Conservation (phyloP, 30 jellyfish, hydroid and myxozoan species). For the Turritopsis dohrnii region DNA sequence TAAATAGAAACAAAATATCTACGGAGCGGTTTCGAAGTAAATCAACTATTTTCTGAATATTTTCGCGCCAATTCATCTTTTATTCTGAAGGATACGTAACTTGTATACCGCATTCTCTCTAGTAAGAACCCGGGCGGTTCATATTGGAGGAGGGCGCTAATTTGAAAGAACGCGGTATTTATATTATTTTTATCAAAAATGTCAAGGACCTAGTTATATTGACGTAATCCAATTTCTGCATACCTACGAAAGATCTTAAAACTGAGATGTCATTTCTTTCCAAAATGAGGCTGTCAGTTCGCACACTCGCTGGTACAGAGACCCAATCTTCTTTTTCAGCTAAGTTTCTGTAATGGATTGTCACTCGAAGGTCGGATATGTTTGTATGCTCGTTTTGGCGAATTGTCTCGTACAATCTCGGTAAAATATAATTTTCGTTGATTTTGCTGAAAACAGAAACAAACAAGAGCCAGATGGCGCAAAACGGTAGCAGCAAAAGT, state of each 20-base stretch:
- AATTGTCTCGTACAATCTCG: neutral
- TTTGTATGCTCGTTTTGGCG: neutral
- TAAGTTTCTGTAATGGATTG: neutral
- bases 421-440: neutral
- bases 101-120: no score
- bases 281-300: neutral
- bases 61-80: no score
- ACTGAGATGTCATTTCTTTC: slow-evolving; percentile 4
- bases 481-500: no score
- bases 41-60: no score
- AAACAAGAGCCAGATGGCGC: neutral
- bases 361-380: neutral
- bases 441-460: neutral
- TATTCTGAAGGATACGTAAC: no score
- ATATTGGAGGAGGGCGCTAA: no score
- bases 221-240: neutral
- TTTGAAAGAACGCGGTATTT: no score
- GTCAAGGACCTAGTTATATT: no score
- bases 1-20: no score
- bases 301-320: slow-evolving; percentile 2
- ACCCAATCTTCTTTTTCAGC: slow-evolving; percentile 1
- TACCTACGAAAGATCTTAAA: neutral
- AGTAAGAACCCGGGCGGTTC: no score
- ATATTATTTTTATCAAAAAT: no score
- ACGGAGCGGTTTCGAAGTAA: no score